phyloP scores from a whole-genome alignment of 2,888 invertebrate species.

The Nephrotoma flavescens region DNA sequence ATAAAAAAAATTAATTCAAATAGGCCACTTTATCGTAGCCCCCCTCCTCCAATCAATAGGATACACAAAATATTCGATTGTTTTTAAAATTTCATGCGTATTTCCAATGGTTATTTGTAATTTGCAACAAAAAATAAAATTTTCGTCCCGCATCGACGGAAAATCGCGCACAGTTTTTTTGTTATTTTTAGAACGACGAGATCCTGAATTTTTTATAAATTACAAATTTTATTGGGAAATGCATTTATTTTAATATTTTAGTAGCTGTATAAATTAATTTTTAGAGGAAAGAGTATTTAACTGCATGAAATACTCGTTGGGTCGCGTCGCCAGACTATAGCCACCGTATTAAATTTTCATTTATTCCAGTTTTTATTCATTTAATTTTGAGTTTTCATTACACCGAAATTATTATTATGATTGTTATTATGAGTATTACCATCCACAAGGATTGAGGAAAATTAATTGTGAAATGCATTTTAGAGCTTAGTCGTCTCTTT shows the following conservation, averaged over 20 bases:
- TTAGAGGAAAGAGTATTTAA: background rate
- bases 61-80: background rate
- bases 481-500: background rate
- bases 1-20: background rate
- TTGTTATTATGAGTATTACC: background rate
- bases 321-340: background rate
- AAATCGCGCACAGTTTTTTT: background rate
- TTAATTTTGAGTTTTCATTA: background rate
- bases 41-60: background rate
- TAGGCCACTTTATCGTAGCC: background rate
- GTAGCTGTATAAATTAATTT: background rate
- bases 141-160: background rate
- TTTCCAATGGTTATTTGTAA: background rate
- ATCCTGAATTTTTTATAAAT: background rate
- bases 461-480: background rate
- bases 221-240: background rate
- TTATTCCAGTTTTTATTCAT: background rate
- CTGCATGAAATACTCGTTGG: background rate
- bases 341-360: background rate
- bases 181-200: background rate
- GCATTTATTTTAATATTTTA: background rate
- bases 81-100: background rate
- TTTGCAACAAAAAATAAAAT: background rate
- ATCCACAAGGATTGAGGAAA: background rate
- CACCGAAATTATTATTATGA: background rate